A percentile compares a stretch with the other conserved stretches of the same genome.
These are phyloP conservation scores for Eulemur macaco DNA, from an alignment of 2,113 vertebrate species.

Conservation along the genomic window DNA sequence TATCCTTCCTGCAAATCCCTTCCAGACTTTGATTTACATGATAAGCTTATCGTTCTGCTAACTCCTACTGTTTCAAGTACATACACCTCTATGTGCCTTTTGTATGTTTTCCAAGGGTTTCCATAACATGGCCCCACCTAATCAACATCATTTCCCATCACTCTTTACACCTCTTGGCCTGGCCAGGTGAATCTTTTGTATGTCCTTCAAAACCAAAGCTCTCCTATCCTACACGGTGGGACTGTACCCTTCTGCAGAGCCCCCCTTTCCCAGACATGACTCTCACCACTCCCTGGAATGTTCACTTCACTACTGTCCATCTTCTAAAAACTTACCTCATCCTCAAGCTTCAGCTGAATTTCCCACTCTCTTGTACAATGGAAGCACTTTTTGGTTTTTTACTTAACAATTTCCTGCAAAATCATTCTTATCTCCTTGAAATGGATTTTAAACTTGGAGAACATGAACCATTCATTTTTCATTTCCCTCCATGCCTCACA, in stretches of 20 bases:
- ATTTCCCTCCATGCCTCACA: background rate
- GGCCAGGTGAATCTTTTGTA: background rate
- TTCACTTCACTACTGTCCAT: background rate
- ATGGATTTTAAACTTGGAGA: background rate
- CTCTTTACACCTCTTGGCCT: background rate
- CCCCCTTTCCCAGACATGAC: background rate
- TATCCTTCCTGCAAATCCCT: background rate
- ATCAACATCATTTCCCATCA: background rate
- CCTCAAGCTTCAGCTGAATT: background rate
- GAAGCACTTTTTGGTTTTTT: background rate
- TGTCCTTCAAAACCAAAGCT: background rate
- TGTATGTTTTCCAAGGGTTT: background rate
- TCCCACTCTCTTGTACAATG: background rate
- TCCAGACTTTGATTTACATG: background rate
- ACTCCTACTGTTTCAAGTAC: background rate
- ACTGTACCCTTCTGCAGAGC: background rate
- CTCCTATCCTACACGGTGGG: rapidly evolving
- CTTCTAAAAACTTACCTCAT: background rate
- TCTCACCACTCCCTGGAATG: background rate
- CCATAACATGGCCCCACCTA: background rate
- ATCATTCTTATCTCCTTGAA: background rate
- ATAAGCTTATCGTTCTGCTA: background rate
- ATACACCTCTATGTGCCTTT: background rate
- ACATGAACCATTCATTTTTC: background rate
- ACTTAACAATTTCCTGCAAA: background rate